Conservation (phyloP, 2,888 invertebrate genomes). For the Azorinus chamasolen region DNA sequence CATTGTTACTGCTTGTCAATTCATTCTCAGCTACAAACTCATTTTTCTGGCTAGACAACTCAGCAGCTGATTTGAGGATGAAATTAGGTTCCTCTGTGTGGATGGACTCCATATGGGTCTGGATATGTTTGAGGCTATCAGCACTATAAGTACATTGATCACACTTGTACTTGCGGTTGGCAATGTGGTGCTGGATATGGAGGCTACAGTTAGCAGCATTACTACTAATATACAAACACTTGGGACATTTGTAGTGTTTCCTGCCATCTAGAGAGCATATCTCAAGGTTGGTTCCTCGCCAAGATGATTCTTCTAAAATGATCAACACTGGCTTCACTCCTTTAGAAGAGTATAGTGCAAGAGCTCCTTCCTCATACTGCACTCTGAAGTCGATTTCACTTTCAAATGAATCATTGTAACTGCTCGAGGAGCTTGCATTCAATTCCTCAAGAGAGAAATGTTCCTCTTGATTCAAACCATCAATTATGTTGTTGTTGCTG, state of each 20-base stretch:
- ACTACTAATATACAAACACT: slow-evolving; percentile 75
- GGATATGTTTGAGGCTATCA: slow-evolving; percentile 74
- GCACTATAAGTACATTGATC: slow-evolving; percentile 79
- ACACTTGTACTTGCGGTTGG: slow-evolving; percentile 74
- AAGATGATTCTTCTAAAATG: slow-evolving; percentile 59
- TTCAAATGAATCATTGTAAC: slow-evolving; percentile 52
- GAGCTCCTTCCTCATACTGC: background rate
- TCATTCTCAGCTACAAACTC: no score
- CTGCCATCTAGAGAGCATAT: slow-evolving; percentile 77
- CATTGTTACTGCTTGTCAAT: background rate
- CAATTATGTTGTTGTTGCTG: slow-evolving; percentile 61
- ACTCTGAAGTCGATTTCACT: slow-evolving; percentile 8
- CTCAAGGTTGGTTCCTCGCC: slow-evolving; percentile 67
- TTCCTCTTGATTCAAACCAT: slow-evolving; percentile 41
- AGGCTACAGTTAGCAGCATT: slow-evolving; percentile 76
- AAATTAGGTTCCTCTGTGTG: slow-evolving; percentile 68
- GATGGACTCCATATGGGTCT: slow-evolving; percentile 73
- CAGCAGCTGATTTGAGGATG: slow-evolving; percentile 27
- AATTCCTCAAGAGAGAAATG: slow-evolving; percentile 31
- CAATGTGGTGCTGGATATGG: slow-evolving; percentile 76
- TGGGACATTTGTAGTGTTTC: slow-evolving; percentile 87
- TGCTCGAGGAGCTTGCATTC: slow-evolving; percentile 54
- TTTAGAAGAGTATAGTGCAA: slow-evolving; percentile 84
- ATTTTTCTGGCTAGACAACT: no score
- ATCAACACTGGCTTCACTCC: slow-evolving; percentile 87